Base-by-base conservation (phyloP, 1,140 invertebrate species). In the Sarcophaga peregrina region DNA sequence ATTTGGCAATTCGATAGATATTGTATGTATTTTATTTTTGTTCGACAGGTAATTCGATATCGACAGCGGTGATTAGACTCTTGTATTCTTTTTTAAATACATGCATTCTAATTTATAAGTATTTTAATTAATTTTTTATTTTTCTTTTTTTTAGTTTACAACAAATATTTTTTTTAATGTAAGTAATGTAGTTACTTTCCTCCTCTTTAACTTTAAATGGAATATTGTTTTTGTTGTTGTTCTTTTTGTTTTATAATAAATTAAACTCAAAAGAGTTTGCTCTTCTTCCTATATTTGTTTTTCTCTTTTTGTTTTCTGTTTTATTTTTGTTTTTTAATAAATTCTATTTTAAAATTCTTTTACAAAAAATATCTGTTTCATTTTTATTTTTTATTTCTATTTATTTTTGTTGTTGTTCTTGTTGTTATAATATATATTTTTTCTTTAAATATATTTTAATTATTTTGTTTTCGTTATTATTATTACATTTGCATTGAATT, bases 341-440 rank as follows among this genome's bases (percentile, higher is more conserved):
- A 68, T 68, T 68, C 62, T 68, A 68, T 8, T 7, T 68, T 68
- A 68, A 68, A 68, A 68, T 68, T 68, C 62, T 20, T 68, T 37
- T 68, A 68, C 62, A 68, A 68, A 68, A 68, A 46, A 47, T 37
- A 76, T n/a, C 8, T n/a, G 5, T 46, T 47, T 46, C 15, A 8
- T 13, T 4, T 20, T 17, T 72, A 8, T 72, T 6, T 20, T 37
- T 73, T 13, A 73, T 13, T 17, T 10, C 45, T 74, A 2, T 74
- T 17, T 74, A 37, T 58, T 13, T 4, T 6, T 58, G n/a, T 13
- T n/a, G 25, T 58, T 58, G 15, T n/a, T 37, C 54, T 58, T n/a
- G 54, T 58, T 37, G 25, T 37, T 37, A 2, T 37, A 37, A 2
- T 2, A 37, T 37, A 37, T 37, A 37, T 37, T 58, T 58, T 58